Base-by-base conservation (phyloP, 2,888 invertebrate genomes). In the Limenitis camilla region DNA sequence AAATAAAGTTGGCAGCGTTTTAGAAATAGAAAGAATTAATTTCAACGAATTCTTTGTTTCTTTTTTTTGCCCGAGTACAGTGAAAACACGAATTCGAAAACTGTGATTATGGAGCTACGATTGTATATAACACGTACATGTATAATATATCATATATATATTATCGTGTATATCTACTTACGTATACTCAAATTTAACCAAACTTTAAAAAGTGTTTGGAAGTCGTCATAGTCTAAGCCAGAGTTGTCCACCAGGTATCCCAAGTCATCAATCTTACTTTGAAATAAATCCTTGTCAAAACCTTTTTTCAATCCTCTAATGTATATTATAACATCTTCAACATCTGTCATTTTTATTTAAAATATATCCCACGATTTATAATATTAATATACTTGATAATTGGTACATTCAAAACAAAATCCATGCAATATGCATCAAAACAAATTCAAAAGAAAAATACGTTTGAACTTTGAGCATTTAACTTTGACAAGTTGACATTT, bases 101-200 rank as follows among this genome's bases (percentile, higher is more conserved):
- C 33, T 8, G 5, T 33, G 5, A 40, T n/a, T 40, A 40, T 2
- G 9, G 7, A 7, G 5, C 31, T 31, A 9, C 5, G 5, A 11
- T 19, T n/a, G 10, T 28, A 11, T 4, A 19, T 29, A 43, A 32
- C 27, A 29, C 5, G n/a, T 32, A 10, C 6, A 11, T 6, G 6
- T n/a, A 28, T 33, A 6, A n/a, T 10, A n/a, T 35, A 29, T 2
- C 11, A 35, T 5, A 19, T 3, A 35, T 41, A 8, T 9, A 19
- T 19, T 11, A n/a, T 27, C 6, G 28, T 19, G n/a, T 19, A 19
- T n/a, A n/a, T 32, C 39, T 47, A 81, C 86, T 81, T 66, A 88
- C 88, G 85, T 65, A 88, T 81, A 46, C 73, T 76, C 63, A 88
- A 75, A 71, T 87, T 87, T 47, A 88, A 62, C 88, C 88, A 88